Base-by-base conservation (phyloP, 2,797 vertebrate species). In the Antennarius maculatus region DNA sequence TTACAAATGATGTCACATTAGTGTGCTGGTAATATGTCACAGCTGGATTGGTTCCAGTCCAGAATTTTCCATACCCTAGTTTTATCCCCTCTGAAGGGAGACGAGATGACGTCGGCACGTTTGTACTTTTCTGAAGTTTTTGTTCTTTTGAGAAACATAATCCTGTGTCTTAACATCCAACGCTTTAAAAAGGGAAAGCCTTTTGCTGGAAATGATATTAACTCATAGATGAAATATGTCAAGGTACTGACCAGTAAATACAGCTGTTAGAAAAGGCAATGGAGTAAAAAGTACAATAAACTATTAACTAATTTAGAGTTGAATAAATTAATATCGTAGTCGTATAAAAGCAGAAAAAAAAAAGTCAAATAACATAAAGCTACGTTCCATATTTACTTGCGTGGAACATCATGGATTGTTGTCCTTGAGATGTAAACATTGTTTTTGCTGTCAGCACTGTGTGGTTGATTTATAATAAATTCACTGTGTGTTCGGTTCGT, bases 201-300 rank as follows among this genome's bases (percentile, higher is more conserved):
- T n/a, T 58, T 31, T 12, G 46, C 18, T 64, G 18, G 31, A 64
- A 64, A 34, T 49, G 31, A 17, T 53, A 34, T 34, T 7, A 53
- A 37, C 5, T 28, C 10, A 15, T 15, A 46, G 1, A 46, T 15
- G 1, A 10, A 10, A 45, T 45, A 5, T 45, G 43, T 16, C 15
- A 39, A 39, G 37, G 37, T 9, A 39, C 3, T 46, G 43, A n/a
- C 43, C 13, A 50, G 48, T 14, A 29, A 45, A 49, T 62, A 11
- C 7, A 37, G 42, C 29, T 64, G n/a, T 54, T 1, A 53, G 23
- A 16, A 43, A 51, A 10, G 29, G 23, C 6, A 53, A 46, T n/a
- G 7, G 7, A 46, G 43, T 16, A 46, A n/a, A 47, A 47, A 39
- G 12, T 48, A 49, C n/a, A 18, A 42, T 31, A 47, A 6, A 39